Evolutionary conservation across 2,113 vertebrate genomes (phyloP), one percentile per base, ranked within the genome.

Genomic region (Cyphomyrus discorhynchus): DNA sequence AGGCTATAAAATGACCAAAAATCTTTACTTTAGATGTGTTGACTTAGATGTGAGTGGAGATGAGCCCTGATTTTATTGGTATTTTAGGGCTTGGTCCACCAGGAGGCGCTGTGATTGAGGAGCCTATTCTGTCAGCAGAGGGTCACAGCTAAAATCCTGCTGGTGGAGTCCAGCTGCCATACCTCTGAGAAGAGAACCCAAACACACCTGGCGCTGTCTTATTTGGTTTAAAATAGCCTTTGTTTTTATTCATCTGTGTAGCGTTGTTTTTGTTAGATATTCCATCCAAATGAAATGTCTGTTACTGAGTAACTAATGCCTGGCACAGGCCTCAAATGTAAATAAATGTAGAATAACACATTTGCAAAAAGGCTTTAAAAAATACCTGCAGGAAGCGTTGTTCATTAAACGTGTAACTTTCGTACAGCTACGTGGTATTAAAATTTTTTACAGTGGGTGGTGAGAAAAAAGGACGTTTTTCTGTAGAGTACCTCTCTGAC

Each of bases 331-430:
- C 88, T 85, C 90, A 90, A 77, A 90, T 93, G 91, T 87, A 94
- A 93, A 92, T 93, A 89, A 92, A 93, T 91, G 88, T 92, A 91
- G 91, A 93, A 92, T 91, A 92, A 90, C 91, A 92, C 9, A 4
- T 92, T 90, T 92, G 89, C 82, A 53, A 90, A 92, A 92, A 92
- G 88, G 31, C 90, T 92, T 94, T 92, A 89, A 95, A 93, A 95
- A 94, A 92, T 92, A 89, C 93, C 94, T 95, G 90, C 24, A 91
- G 93, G 94, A 95, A 92, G 89, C 95, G 91, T 94, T 93, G 94
- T 96, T 97, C 96, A 97, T 98, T 97, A 97, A 96, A 98, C 90
- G 96, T 97, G 97, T 95, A 96, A 96, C 92, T 94, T 94, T 95
- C 93, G 95, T 93, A 87, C 94, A 94, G 88, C 88, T 93, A 90